phyloP scores from a whole-genome alignment of 1,140 invertebrate species.

The Drosophila miranda region DNA sequence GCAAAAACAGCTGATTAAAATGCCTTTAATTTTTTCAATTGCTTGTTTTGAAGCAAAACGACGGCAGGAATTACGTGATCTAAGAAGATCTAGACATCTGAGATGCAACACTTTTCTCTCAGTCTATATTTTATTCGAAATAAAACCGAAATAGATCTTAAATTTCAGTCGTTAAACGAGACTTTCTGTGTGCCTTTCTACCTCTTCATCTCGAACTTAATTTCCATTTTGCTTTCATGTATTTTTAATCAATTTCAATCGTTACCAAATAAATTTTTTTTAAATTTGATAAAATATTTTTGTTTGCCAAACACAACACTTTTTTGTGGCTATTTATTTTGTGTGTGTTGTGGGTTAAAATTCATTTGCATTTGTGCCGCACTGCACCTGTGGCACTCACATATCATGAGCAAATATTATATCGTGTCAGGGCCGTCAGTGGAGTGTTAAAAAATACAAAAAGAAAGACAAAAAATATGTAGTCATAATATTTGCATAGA shows the following conservation, averaged over 20 bases:
- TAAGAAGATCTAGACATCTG: no score
- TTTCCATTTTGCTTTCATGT: neutral
- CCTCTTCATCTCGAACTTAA: neutral
- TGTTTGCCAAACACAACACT: conserved; percentile 20
- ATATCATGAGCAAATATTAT: conserved; percentile 39
- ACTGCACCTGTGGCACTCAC: conserved; percentile 42
- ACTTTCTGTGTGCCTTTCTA: neutral
- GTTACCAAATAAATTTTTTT: conserved; percentile 15
- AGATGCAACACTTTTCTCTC: no score
- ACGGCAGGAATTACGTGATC: no score
- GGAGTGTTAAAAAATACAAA: conserved; percentile 25
- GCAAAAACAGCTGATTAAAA: no score
- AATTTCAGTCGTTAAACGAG: neutral
- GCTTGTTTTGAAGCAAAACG: no score
- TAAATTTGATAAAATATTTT: conserved; percentile 43
- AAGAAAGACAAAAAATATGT: conserved; percentile 16
- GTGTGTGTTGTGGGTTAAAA: conserved; percentile 3
- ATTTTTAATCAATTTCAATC: conserved; percentile 40
- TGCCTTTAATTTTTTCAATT: no score
- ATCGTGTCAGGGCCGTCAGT: conserved; percentile 38
- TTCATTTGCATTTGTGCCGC: conserved; percentile 37
- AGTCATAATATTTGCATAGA: conserved; percentile 46
- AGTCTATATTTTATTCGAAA: no score
- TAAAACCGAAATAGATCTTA: conserved; percentile 13
- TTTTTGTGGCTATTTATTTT: conserved; percentile 28